These are phyloP conservation scores for Orchestia grillus DNA, from an alignment of 1,140 invertebrate genomes.

Conservation along the genomic window DNA sequence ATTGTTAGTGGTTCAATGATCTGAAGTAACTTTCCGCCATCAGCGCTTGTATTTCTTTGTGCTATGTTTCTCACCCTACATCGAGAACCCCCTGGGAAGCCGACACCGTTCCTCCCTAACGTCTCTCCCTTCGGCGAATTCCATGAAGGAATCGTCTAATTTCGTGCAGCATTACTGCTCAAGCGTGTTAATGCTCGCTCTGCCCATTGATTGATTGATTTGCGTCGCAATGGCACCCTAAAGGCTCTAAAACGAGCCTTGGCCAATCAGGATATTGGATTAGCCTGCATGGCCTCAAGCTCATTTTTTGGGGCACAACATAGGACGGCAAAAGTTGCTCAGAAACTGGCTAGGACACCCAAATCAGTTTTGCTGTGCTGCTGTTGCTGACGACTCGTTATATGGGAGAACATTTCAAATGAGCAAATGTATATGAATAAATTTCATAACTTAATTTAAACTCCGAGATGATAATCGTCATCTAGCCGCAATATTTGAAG, in stretches of 20 bases:
- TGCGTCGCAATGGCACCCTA: slow-evolving; percentile 15
- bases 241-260: slow-evolving; percentile 36
- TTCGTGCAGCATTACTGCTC: slow-evolving; percentile 1
- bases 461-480: background rate
- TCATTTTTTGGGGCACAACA: background rate
- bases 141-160: slow-evolving; percentile 38
- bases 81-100: background rate
- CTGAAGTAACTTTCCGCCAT: background rate
- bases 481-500: background rate
- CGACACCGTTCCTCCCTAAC: background rate
- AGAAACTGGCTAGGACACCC: background rate
- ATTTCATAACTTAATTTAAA: background rate
- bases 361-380: background rate
- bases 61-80: background rate
- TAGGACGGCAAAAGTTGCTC: background rate
- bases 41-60: background rate
- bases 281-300: background rate
- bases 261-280: slow-evolving; percentile 25
- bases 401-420: background rate
- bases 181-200: slow-evolving; percentile 30
- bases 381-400: background rate
- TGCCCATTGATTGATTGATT: slow-evolving; percentile 46
- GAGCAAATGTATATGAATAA: background rate
- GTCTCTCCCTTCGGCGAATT: slow-evolving; percentile 32
- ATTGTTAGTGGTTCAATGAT: background rate